Percentiles rank a stretch among this genome's conserved stretches.
Evolutionary conservation across 2,797 vertebrate genomes (phyloP).

Genomic region (Aeoliscus strigatus): DNA sequence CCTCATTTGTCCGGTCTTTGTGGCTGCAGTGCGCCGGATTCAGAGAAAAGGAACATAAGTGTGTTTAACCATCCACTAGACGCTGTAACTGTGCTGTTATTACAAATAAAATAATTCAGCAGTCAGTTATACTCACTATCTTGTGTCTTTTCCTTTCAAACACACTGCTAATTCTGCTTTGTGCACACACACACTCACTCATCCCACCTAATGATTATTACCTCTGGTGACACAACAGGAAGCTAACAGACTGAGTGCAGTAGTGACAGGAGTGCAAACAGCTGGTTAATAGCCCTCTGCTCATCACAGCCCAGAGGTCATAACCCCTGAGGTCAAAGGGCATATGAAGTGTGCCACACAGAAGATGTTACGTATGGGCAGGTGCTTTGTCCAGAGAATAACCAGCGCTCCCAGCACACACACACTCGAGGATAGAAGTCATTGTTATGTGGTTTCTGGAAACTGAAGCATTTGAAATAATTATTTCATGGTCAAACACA

Average conservation of each 20-base stretch:
- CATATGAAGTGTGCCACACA: slow-evolving; percentile 49
- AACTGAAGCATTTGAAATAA: too few relatives aligned
- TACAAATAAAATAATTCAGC: too few relatives aligned
- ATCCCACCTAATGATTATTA: slow-evolving; percentile 3
- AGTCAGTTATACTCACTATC: too few relatives aligned
- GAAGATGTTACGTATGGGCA: slow-evolving; percentile 13
- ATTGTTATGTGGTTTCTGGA: neutral
- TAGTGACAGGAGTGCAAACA: slow-evolving; percentile 17
- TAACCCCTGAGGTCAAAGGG: slow-evolving; percentile 30
- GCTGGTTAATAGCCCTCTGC: slow-evolving; percentile 32
- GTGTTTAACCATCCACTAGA: too few relatives aligned
- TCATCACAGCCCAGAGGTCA: slow-evolving; percentile 17
- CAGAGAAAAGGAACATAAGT: too few relatives aligned
- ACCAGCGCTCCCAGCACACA: neutral
- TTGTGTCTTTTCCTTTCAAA: too few relatives aligned
- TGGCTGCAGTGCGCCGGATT: slow-evolving; percentile 10
- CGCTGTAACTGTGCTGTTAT: too few relatives aligned
- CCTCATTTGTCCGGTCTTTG: slow-evolving; percentile 13
- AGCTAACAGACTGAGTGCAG: neutral
- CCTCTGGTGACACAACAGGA: neutral
- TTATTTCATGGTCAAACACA: neutral
- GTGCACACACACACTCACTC: neutral
- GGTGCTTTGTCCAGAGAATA: slow-evolving; percentile 18
- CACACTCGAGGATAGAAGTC: neutral
- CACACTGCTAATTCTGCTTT: too few relatives aligned